Conservation (phyloP, 1,140 invertebrate species). For the Zaprionus ghesquierei region DNA sequence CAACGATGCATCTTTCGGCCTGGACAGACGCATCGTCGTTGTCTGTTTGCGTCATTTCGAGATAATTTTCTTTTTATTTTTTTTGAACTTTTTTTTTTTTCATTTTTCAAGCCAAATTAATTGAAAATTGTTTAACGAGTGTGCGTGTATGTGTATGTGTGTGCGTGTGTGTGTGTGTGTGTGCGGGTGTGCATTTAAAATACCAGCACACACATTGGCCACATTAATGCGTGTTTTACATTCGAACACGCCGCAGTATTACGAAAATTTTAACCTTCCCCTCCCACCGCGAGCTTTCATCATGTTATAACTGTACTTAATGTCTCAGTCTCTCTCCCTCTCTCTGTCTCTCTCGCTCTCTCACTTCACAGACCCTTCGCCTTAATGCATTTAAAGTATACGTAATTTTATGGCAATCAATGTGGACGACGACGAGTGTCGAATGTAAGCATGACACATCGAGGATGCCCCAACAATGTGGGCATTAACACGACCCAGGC, state of each 20-base stretch:
- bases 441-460: neutral
- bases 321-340: neutral
- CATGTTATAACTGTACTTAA: constrained; percentile 23
- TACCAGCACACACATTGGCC: constrained; percentile 46
- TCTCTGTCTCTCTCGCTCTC: too few relatives aligned
- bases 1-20: constrained; percentile 46
- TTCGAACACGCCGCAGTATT: constrained; percentile 52
- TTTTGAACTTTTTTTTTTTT: constrained; percentile 20
- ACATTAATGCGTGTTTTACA: constrained; percentile 73
- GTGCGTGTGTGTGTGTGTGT: constrained; percentile 8
- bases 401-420: constrained; percentile 41
- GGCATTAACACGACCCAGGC: neutral
- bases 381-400: constrained; percentile 34
- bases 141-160: neutral
- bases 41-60: constrained; percentile 61
- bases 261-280: neutral
- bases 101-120: constrained; percentile 56
- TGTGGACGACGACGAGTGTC: too few relatives aligned
- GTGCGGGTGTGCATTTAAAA: constrained; percentile 5
- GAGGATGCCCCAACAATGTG: neutral
- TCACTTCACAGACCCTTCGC: neutral
- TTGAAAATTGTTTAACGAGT: constrained; percentile 52
- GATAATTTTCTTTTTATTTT: constrained; percentile 54
- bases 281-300: neutral
- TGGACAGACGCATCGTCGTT: neutral